Base-by-base conservation (phyloP, 2,113 vertebrate species). In the Mungos mungo region DNA sequence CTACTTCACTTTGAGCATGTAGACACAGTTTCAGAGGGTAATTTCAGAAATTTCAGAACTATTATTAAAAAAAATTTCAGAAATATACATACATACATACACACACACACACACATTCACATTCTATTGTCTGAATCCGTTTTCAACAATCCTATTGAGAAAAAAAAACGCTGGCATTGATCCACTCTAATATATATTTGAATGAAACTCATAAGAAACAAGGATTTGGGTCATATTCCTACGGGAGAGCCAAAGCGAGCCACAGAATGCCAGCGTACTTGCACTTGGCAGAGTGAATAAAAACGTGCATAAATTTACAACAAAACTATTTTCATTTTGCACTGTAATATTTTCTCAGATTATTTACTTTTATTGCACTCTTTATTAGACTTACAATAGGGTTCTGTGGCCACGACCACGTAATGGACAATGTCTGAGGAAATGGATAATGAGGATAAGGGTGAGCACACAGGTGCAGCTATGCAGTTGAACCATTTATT, bases 311-410 rank as follows among this genome's bases (percentile, higher is more conserved):
- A 92, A 90, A 96, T 97, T 97, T 97, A 94, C 29, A 87, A 52
- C 65, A 79, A 92, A 97, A 93, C 84, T 96, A 96, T 97, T 95
- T 98, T 96, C 85, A 97, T 81, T 96, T 95, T 97, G 54, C 69
- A 77, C 72, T 88, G 65, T 92, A 96, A 94, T 90, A 96, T 97
- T 96, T 97, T 97, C 87, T 97, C 90, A 96, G 93, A 93, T 97
- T 97, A 97, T 94, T 97, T 95, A 96, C 66, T 93, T 95, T 97
- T 97, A 97, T 94, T 88, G 71, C 71, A 82, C 45, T 63, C 86
- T 96, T 97, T 97, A 95, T 96, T 96, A 95, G 90, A 82, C 65
- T 96, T 96, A 93, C 89, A 97, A 90, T 94, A 90, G 90, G 74
- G 83, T 96, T 97, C 93, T 98, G 96, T 95, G 69, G 88, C 12